Evolutionary conservation across 2,888 invertebrate species (phyloP).

Genomic region (Machimus atricapillus): DNA sequence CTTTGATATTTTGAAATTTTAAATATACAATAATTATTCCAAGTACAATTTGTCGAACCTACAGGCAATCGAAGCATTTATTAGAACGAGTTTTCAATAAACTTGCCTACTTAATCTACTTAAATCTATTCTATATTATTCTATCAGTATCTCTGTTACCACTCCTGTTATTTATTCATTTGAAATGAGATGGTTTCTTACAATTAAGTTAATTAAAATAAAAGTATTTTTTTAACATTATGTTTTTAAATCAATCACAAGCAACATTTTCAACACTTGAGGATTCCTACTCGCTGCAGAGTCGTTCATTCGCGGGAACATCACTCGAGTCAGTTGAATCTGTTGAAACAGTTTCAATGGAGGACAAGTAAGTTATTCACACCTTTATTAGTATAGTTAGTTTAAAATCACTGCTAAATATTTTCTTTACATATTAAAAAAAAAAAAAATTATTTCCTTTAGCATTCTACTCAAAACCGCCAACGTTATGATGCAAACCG

Average conservation of each 20-base stretch:
- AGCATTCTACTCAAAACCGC: constrained; percentile 22
- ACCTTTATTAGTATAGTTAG: neutral
- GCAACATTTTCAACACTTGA: constrained; percentile 62
- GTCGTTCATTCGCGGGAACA: constrained; percentile 62
- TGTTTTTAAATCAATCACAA: constrained; percentile 48
- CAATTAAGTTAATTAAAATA: constrained; percentile 31
- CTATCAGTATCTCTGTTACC: constrained; percentile 21
- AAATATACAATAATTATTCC: neutral
- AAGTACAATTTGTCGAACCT: constrained; percentile 1
- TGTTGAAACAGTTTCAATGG: constrained; percentile 60
- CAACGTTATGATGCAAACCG: constrained; percentile 15
- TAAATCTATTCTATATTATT: neutral
- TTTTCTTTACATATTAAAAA: neutral
- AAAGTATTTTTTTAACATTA: constrained; percentile 18
- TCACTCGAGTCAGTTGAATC: constrained; percentile 62
- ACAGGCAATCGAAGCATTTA: constrained; percentile 28
- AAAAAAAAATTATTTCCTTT: neutral
- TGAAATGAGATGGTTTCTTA: constrained; percentile 42
- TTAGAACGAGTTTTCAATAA: neutral
- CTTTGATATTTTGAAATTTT: constrained; percentile 51
- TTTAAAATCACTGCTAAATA: neutral
- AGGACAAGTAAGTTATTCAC: constrained; percentile 56
- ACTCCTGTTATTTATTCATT: constrained; percentile 39
- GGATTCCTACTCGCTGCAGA: constrained; percentile 61
- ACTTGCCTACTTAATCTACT: constrained; percentile 18